A percentile compares a stretch with the other conserved stretches of the same genome.
phyloP scores from a whole-genome alignment of 2,888 invertebrate genomes.

The Antheraea yamamai region DNA sequence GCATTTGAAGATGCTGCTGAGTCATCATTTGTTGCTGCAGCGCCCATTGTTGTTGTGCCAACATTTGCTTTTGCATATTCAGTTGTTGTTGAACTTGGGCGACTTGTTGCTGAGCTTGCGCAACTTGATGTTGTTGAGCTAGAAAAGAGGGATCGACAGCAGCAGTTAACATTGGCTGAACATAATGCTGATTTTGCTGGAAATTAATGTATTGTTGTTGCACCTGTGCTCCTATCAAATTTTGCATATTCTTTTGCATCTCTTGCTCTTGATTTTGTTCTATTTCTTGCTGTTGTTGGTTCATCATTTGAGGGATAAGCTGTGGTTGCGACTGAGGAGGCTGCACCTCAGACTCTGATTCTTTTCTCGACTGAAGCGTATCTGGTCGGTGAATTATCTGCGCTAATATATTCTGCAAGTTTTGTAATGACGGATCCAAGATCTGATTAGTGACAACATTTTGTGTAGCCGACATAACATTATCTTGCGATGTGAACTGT shows the following conservation, averaged over 20 bases:
- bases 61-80: constrained; percentile 75
- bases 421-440: constrained; percentile 78
- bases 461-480: constrained; percentile 60
- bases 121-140: constrained; percentile 72
- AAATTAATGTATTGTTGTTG: constrained; percentile 59
- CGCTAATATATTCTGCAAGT: constrained; percentile 70
- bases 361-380: constrained; percentile 64
- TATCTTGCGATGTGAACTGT: constrained; percentile 65
- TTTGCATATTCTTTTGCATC: constrained; percentile 63
- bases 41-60: constrained; percentile 74
- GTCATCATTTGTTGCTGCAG: constrained; percentile 75
- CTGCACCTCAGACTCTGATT: constrained; percentile 67
- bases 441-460: constrained; percentile 68
- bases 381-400: constrained; percentile 77
- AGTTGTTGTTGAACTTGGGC: constrained; percentile 74
- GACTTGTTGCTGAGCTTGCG: constrained; percentile 73
- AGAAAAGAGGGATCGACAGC: constrained; percentile 64
- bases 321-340: constrained; percentile 51
- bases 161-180: constrained; percentile 57
- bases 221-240: constrained; percentile 58
- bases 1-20: constrained; percentile 69
- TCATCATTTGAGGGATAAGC: constrained; percentile 34
- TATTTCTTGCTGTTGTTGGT: constrained; percentile 51
- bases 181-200: constrained; percentile 63
- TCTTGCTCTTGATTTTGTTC: constrained; percentile 52